phyloP scores from a whole-genome alignment of 2,113 vertebrate species.

The Tor tambroides region DNA sequence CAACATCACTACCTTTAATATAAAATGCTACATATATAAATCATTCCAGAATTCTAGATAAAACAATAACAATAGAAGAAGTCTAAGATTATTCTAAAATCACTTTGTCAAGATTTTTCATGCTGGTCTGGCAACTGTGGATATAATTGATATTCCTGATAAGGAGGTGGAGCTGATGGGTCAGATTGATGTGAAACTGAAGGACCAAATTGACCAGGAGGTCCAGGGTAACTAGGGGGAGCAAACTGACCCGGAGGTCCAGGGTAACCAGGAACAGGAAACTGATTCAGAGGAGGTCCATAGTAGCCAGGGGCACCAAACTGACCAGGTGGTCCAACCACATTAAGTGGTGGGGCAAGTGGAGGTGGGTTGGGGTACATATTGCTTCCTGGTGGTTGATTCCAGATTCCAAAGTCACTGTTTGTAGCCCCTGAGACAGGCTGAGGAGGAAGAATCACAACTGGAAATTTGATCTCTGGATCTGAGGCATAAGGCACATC shows the following conservation, averaged over 20 bases:
- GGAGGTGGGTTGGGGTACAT: not conserved
- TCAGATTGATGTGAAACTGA: not conserved
- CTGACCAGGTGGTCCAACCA: not conserved
- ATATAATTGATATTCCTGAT: conserved; percentile 39
- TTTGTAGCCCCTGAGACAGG: conserved; percentile 52
- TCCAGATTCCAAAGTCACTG: conserved; percentile 14
- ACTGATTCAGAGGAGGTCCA: not conserved
- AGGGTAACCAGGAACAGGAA: not conserved
- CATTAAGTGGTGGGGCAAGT: not conserved
- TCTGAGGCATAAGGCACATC: conserved; percentile 62
- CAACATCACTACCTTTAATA: not conserved
- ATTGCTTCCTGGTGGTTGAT: conserved; percentile 13
- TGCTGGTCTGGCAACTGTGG: conserved; percentile 19
- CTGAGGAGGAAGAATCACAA: conserved; percentile 65
- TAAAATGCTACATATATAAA: not conserved
- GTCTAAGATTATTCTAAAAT: not conserved
- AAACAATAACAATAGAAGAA: not conserved
- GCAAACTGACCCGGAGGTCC: not conserved
- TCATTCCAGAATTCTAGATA: not conserved
- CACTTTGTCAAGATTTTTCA: not conserved
- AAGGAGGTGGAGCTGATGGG: conserved; percentile 31
- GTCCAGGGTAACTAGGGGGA: not conserved
- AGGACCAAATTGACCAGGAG: not conserved
- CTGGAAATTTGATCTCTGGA: conserved; percentile 70
- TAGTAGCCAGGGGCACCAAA: not conserved